Base-by-base conservation (phyloP, 2,797 vertebrate species). In the Gouania willdenowi region DNA sequence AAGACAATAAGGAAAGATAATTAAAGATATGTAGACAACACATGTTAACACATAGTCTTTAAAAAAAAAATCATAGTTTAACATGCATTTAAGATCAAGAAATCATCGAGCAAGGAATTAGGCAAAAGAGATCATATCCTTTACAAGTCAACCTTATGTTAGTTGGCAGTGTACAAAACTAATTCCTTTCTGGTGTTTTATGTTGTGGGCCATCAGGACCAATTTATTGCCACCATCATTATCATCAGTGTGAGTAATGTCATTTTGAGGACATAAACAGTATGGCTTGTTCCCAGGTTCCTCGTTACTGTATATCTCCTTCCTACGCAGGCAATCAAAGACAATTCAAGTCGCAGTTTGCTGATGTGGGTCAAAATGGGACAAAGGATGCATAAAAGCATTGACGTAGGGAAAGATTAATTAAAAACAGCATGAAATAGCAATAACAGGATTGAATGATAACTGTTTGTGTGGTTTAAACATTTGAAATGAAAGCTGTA, bases 271-370 rank as follows among this genome's bases (percentile, higher is more conserved):
- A 63, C 66, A 77, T 65, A 66, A 81, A 69, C 65, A 35, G 59
- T 84, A 71, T 79, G 75, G 77, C 56, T 43, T 70, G 46, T 73
- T 79, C 71, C 73, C 58, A 67, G 47, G 66, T 60, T 65, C 46
- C 66, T 75, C 53, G 38, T 80, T 79, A 82, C 68, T 47, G 72
- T 72, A 73, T 79, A 70, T 68, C 55, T 67, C 60, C 71, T 73
- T 71, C 81, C 71, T 66, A 77, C 77, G 68, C 70, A 72, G 35
- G 62, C 57, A 57, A 69, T 67, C 58, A 74, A 54, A 72, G 37
- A 62, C 76, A 56, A 75, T 71, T 78, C 57, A 66, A 45, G 45
- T 57, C 20, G 50, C 47, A 70, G 62, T 39, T 53, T 46, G 41
- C 41, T 51, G 23, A 47, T 50, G 30, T 41, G 28, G 53, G 44